Evolutionary conservation across 2,888 invertebrate species (phyloP).

Genomic region (Beris chalybata): DNA sequence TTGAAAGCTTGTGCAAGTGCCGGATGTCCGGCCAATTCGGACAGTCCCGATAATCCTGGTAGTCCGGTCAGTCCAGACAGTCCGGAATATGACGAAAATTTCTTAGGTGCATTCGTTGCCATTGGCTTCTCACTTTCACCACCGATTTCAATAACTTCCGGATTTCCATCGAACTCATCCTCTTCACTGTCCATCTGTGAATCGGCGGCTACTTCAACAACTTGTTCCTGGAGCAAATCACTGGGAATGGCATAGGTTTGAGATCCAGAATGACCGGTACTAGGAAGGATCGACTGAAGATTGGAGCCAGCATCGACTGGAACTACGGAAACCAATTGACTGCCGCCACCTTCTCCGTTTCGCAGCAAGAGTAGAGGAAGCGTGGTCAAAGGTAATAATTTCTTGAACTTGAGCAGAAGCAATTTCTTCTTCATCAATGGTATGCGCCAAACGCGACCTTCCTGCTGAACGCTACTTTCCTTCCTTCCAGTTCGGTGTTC

Average conservation of each 20-base stretch:
- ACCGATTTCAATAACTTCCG: constrained; percentile 25
- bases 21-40: background rate
- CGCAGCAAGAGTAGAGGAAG: constrained; percentile 49
- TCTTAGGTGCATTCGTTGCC: constrained; percentile 9
- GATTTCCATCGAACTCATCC: constrained; percentile 37
- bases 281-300: constrained; percentile 50
- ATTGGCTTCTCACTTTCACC: constrained; percentile 16
- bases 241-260: constrained; percentile 50
- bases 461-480: constrained; percentile 11
- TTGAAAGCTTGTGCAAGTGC: constrained; percentile 7
- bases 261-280: constrained; percentile 43
- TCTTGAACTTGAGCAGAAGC: constrained; percentile 51
- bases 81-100: constrained; percentile 9
- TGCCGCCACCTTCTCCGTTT: constrained; percentile 49
- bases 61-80: constrained; percentile 11
- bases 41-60: background rate
- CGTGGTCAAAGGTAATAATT: constrained; percentile 42
- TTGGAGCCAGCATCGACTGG: constrained; percentile 48
- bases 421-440: constrained; percentile 50
- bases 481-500: constrained; percentile 21
- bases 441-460: constrained; percentile 48
- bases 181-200: constrained; percentile 46
- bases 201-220: constrained; percentile 41
- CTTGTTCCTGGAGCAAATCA: constrained; percentile 47
- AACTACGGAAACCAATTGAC: constrained; percentile 50